Conservation (phyloP, 2,888 invertebrate genomes). For the Seira musarum region DNA sequence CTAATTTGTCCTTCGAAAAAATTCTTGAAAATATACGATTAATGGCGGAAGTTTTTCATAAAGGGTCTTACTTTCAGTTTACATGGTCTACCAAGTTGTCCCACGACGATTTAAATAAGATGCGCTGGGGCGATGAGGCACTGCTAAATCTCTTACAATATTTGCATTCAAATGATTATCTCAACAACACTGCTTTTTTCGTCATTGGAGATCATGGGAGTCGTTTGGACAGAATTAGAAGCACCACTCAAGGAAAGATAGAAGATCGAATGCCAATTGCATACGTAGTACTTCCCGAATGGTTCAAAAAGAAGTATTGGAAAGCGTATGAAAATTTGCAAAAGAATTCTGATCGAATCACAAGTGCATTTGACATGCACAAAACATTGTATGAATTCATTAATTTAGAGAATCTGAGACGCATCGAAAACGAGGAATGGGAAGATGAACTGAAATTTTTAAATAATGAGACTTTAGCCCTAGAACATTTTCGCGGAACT, state of each 20-base stretch:
- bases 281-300: slow-evolving; percentile 81
- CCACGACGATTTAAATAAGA: slow-evolving; percentile 2
- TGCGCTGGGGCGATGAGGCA: neutral
- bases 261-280: slow-evolving; percentile 91
- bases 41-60: neutral
- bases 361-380: slow-evolving; percentile 88
- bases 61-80: slow-evolving; percentile 14
- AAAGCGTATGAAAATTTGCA: slow-evolving; percentile 78
- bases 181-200: slow-evolving; percentile 23
- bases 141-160: neutral
- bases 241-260: slow-evolving; percentile 83
- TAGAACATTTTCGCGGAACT: slow-evolving; percentile 2
- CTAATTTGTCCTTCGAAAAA: slow-evolving; percentile 4
- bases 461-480: slow-evolving; percentile 10
- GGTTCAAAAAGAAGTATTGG: slow-evolving; percentile 71
- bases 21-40: neutral
- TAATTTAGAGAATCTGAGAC: slow-evolving; percentile 36
- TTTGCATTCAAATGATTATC: neutral
- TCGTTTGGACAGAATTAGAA: slow-evolving; percentile 73
- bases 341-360: slow-evolving; percentile 73
- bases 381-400: slow-evolving; percentile 83
- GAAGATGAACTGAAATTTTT: neutral
- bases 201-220: slow-evolving; percentile 33
- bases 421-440: neutral
- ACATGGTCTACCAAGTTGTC: neutral